Percentiles rank a stretch among this genome's conserved stretches.
These are phyloP conservation scores for Leptopilina drosophilae DNA, from an alignment of 2,888 invertebrate species.

Conservation along the genomic window DNA sequence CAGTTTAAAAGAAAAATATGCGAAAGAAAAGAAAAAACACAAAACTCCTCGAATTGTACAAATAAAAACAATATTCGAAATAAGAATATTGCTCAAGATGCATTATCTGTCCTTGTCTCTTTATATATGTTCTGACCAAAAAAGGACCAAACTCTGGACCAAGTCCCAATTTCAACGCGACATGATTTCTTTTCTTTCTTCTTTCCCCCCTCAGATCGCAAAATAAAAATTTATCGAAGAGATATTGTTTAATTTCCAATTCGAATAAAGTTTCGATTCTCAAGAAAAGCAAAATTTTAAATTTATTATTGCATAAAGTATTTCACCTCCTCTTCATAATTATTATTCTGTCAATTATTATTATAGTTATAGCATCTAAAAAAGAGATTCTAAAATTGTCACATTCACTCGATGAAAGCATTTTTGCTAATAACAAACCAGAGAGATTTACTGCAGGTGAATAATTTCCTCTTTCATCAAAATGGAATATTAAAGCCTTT, in stretches of 20 bases:
- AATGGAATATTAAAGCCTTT: neutral
- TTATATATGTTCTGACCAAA: conserved; percentile 27
- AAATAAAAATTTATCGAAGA: neutral
- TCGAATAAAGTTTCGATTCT: too few relatives aligned
- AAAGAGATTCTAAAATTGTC: neutral
- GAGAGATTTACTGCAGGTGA: conserved; percentile 2
- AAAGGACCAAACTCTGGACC: conserved; percentile 35
- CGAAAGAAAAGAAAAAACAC: neutral
- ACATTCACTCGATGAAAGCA: neutral
- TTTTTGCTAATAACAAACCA: neutral
- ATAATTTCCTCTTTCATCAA: neutral
- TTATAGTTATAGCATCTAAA: too few relatives aligned
- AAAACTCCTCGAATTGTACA: neutral
- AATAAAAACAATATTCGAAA: neutral
- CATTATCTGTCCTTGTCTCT: conserved; percentile 19
- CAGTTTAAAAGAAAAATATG: neutral
- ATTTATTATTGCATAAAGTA: too few relatives aligned
- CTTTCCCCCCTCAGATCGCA: neutral
- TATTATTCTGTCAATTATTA: too few relatives aligned
- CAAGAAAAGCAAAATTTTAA: too few relatives aligned
- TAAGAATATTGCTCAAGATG: conserved; percentile 24
- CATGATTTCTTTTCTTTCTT: conserved; percentile 7
- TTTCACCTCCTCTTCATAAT: too few relatives aligned
- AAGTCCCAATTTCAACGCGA: conserved; percentile 24
- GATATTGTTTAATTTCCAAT: too few relatives aligned